Conservation (phyloP, 2,113 vertebrate species). For the Chitala chitala region DNA sequence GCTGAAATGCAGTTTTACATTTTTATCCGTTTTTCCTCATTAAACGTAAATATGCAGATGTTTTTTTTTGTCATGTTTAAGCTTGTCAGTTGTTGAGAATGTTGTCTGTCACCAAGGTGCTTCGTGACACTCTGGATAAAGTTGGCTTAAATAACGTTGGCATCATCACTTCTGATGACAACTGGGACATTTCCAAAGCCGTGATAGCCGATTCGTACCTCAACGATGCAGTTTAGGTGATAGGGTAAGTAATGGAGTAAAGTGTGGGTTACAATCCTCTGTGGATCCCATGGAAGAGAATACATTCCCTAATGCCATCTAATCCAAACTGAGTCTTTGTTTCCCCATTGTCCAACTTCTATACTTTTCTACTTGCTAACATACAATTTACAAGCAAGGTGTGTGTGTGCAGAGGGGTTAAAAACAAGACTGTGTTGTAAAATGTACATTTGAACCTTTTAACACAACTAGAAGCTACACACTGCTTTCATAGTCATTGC, state of each 20-base stretch:
- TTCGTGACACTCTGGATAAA: constrained; percentile 73
- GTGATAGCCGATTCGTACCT: constrained; percentile 72
- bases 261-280: background rate
- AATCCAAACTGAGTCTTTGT: constrained; percentile 9
- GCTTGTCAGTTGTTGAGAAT: constrained; percentile 45
- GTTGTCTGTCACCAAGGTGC: constrained; percentile 73
- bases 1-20: too few species aligned
- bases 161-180: constrained; percentile 78
- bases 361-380: background rate
- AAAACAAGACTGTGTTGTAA: too few species aligned
- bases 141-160: constrained; percentile 64
- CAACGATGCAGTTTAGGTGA: constrained; percentile 69
- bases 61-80: too few species aligned
- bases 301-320: background rate
- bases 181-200: constrained; percentile 67
- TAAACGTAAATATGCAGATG: too few species aligned
- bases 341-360: constrained; percentile 9
- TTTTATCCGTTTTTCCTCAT: too few species aligned
- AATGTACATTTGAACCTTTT: too few species aligned
- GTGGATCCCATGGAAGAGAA: background rate
- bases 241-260: constrained; percentile 71
- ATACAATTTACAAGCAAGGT: background rate
- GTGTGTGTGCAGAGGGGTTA: too few species aligned
- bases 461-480: too few species aligned
- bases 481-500: too few species aligned